Conservation (phyloP, 2,797 vertebrate genomes). For the Malacoraja senta region DNA sequence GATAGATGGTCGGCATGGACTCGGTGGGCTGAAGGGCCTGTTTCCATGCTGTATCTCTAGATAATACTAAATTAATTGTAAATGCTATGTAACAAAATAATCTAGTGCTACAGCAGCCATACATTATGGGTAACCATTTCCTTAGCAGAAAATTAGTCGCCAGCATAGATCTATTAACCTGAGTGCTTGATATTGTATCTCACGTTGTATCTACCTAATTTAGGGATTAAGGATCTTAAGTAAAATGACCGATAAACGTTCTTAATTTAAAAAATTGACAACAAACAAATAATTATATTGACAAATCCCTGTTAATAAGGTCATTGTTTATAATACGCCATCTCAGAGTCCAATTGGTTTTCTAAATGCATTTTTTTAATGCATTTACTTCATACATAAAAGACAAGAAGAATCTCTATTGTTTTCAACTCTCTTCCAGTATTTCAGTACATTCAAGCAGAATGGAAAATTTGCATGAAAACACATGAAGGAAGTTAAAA, state of each 20-base stretch:
- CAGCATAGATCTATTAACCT: background rate
- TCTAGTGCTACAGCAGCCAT: background rate
- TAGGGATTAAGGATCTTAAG: background rate
- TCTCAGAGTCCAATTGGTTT: background rate
- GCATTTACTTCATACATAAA: background rate
- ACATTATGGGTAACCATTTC: background rate
- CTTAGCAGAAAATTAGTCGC: background rate
- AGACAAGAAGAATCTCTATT: background rate
- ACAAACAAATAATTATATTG: background rate
- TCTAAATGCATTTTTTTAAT: background rate
- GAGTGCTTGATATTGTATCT: background rate
- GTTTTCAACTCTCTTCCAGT: background rate
- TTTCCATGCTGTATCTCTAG: no score
- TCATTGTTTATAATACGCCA: background rate
- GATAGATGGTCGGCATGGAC: no score
- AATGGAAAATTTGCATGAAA: background rate
- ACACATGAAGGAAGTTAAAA: background rate
- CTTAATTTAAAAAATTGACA: background rate
- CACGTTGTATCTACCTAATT: background rate
- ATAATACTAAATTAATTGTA: no score
- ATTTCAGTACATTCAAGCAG: background rate
- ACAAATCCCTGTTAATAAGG: background rate
- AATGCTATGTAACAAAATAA: no score
- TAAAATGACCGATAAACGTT: background rate
- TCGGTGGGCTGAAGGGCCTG: no score